Conservation (phyloP, 37 sponge, comb jelly and placozoan genomes). For the Beroe forskalii region DNA sequence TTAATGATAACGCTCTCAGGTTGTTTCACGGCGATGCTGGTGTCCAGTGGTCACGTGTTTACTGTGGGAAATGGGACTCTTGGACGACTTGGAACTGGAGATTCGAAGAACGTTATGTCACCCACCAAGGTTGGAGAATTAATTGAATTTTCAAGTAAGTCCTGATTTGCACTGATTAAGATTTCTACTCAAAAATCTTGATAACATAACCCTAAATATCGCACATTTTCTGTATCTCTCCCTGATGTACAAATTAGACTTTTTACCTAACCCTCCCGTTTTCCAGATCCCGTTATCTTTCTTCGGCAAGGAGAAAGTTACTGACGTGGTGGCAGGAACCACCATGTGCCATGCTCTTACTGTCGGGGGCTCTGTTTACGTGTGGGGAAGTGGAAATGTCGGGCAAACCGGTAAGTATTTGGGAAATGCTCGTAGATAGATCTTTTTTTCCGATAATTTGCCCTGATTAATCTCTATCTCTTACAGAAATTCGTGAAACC, state of each 20-base stretch:
- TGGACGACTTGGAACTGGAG: conserved; percentile 38
- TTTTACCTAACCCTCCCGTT: background rate
- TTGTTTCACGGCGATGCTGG: conserved; percentile 25
- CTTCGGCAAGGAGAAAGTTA: conserved; percentile 41
- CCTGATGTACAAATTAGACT: background rate
- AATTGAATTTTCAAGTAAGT: too few species aligned
- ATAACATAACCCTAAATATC: too few species aligned
- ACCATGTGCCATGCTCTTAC: conserved; percentile 30
- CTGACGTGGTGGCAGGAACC: conserved; percentile 15
- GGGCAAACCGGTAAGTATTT: conserved; percentile 35
- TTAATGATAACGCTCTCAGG: too few species aligned
- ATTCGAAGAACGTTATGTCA: conserved; percentile 2
- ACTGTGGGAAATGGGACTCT: conserved; percentile 61
- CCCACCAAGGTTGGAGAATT: background rate
- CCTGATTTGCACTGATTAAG: too few species aligned
- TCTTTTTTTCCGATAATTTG: background rate
- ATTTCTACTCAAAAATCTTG: too few species aligned
- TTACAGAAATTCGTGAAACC: too few species aligned
- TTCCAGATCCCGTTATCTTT: conserved; percentile 2
- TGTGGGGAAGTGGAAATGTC: conserved; percentile 6
- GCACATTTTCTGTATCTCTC: too few species aligned
- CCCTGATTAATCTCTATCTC: too few species aligned
- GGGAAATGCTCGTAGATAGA: too few species aligned
- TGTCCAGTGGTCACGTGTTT: background rate
- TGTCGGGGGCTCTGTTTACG: background rate